A percentile compares a stretch with the other conserved stretches of the same genome.
Evolutionary conservation across 1,140 invertebrate genomes (phyloP).

Genomic region (Lysiphlebus fabarum): DNA sequence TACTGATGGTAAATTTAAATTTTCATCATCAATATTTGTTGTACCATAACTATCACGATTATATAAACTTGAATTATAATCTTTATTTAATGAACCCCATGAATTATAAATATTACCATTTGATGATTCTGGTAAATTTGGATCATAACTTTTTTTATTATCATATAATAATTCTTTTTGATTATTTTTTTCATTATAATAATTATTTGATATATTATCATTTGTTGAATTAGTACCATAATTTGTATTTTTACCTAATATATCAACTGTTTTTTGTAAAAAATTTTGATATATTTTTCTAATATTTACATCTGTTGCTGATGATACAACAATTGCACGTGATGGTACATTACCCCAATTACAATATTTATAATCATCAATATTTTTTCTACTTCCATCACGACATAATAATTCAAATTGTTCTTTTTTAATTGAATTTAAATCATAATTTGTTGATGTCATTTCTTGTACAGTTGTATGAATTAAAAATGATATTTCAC

Average conservation of each 20-base stretch:
- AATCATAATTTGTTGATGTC: constrained; percentile 58
- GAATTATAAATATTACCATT: constrained; percentile 5
- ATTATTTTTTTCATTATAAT: constrained; percentile 33
- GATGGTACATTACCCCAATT: constrained; percentile 85
- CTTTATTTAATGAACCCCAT: neutral
- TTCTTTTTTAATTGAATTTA: constrained; percentile 60
- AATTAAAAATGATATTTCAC: constrained; percentile 89
- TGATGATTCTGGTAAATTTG: constrained; percentile 30
- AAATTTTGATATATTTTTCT: constrained; percentile 61
- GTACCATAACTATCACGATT: constrained; percentile 7
- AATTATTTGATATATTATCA: constrained; percentile 26
- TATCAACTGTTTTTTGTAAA: constrained; percentile 55
- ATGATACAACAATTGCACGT: constrained; percentile 83
- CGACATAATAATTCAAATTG: constrained; percentile 84
- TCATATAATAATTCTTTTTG: constrained; percentile 19
- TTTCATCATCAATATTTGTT: neutral
- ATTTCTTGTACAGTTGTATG: constrained; percentile 81
- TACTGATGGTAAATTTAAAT: constrained; percentile 26
- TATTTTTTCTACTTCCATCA: constrained; percentile 69
- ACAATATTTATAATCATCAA: constrained; percentile 75
- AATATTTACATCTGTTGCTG: constrained; percentile 64
- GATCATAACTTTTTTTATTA: constrained; percentile 22
- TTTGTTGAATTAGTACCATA: constrained; percentile 17
- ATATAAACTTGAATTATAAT: constrained; percentile 6
- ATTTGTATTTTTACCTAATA: constrained; percentile 44